Conservation (phyloP, 2,888 invertebrate genomes). For the Drosophila aldrichi region DNA sequence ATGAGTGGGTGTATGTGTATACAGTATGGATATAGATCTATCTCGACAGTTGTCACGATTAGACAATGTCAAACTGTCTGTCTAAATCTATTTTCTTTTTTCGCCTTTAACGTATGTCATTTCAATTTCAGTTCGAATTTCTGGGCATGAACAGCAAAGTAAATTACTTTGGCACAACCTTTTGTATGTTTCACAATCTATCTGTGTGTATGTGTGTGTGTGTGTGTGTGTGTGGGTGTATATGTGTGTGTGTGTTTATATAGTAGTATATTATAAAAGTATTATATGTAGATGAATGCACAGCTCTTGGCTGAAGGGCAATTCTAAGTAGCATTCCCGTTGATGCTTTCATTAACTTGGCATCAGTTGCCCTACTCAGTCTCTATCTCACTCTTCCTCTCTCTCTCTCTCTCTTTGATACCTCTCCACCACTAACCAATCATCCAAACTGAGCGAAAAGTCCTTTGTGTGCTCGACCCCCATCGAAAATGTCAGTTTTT, state of each 20-base stretch:
- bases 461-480: slow-evolving; percentile 54
- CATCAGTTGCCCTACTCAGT: slow-evolving; percentile 38
- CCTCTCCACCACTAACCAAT: slow-evolving; percentile 26
- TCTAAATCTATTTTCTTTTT: slow-evolving; percentile 41
- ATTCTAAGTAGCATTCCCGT: slow-evolving; percentile 57
- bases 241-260: slow-evolving; percentile 13
- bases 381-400: background rate
- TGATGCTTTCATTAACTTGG: slow-evolving; percentile 74
- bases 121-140: slow-evolving; percentile 45
- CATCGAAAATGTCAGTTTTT: slow-evolving; percentile 72
- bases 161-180: slow-evolving; percentile 66
- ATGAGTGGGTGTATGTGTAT: background rate
- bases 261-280: slow-evolving; percentile 46
- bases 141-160: slow-evolving; percentile 34
- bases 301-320: slow-evolving; percentile 37
- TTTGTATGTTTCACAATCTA: slow-evolving; percentile 43
- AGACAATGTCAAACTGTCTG: slow-evolving; percentile 46
- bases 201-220: slow-evolving; percentile 4
- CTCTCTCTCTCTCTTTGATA: background rate
- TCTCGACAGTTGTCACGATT: slow-evolving; percentile 41
- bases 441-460: slow-evolving; percentile 23
- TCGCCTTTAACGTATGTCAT: slow-evolving; percentile 42
- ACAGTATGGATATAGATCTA: slow-evolving; percentile 27
- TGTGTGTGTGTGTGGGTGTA: slow-evolving; percentile 6
- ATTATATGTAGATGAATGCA: slow-evolving; percentile 44